Base-by-base conservation (phyloP, 2,113 vertebrate genomes). In the Rutilus rutilus region DNA sequence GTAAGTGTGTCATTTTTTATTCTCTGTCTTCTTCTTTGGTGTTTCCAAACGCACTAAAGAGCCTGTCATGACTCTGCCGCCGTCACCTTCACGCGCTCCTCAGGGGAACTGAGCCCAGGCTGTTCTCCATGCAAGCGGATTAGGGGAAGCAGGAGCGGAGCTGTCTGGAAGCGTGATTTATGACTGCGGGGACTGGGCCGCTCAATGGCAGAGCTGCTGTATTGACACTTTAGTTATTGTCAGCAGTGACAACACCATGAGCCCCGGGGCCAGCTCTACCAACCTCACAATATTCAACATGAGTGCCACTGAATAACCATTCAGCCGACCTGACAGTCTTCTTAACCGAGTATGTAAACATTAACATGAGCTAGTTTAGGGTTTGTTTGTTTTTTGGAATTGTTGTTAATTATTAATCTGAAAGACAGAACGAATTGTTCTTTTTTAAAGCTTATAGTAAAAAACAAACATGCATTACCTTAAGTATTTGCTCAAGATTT, bases 91-190 rank as follows among this genome's bases (percentile, higher is more conserved):
- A 88, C 89, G 85, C 77, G 90, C 86, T 89, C 89, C 89, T 87
- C 91, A 59, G 86, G 93, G 93, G 59, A 69, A 62, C 5, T 83
- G 75, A 90, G 89, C 92, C 89, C 91, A 90, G 89, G 90, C 93
- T 93, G 90, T 91, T 92, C 90, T 92, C 94, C 92, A 92, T 95
- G 92, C 94, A 87, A 89, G 86, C 88, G 93, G 94, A 95, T 97
- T 95, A 94, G 84, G 89, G 84, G 90, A 92, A 89, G 91, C 80
- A 92, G 92, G 92, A 93, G 90, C 92, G 93, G 92, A 94, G 92
- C 95, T 95, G 95, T 95, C 89, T 93, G 91, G 89, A 87, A 90
- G 84, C 90, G 96, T 98, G 97, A 99, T 98, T 97, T 96, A 99
- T 97, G 95, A 96, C 95, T 95, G 92, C 91, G 91, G 95, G 96